Conservation (phyloP, 2,888 invertebrate genomes). For the Malachius bipustulatus region DNA sequence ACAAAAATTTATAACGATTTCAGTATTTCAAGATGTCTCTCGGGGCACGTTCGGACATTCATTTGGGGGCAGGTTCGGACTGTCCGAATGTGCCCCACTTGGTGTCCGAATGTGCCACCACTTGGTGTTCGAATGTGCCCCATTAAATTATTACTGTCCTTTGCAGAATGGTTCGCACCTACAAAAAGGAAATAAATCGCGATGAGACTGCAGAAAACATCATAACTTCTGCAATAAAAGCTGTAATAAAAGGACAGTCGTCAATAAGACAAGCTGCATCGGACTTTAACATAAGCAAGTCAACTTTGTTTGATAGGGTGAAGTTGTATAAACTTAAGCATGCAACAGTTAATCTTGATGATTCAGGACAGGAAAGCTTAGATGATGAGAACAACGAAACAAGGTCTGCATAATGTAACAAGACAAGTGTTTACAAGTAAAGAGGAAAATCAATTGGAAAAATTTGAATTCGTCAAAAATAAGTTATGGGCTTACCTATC, state of each 20-base stretch:
- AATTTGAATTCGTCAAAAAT: neutral
- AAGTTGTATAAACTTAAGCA: constrained; percentile 2
- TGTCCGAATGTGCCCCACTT: too few species aligned
- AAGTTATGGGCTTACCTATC: constrained; percentile 3
- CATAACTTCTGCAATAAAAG: constrained; percentile 1
- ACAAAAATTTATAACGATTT: constrained; percentile 2
- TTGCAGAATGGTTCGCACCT: constrained; percentile 3
- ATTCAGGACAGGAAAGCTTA: constrained; percentile 3
- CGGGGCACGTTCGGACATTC: neutral
- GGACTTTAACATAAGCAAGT: constrained; percentile 3
- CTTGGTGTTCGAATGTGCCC: too few species aligned
- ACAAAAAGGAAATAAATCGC: constrained; percentile 3
- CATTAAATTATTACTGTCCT: neutral
- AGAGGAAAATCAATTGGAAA: constrained; percentile 3
- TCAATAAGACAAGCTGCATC: constrained; percentile 3
- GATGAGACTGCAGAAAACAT: neutral
- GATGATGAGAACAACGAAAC: constrained; percentile 2
- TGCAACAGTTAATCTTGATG: too few species aligned
- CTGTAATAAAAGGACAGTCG: constrained; percentile 2
- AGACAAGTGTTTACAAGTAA: neutral
- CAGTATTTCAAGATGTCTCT: constrained; percentile 1
- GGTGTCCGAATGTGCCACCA: too few species aligned
- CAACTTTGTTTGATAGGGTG: constrained; percentile 2
- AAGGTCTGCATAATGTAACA: constrained; percentile 3
- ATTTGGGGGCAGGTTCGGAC: too few species aligned